phyloP scores from a whole-genome alignment of 2,113 vertebrate genomes.

The Toxostoma redivivum region DNA sequence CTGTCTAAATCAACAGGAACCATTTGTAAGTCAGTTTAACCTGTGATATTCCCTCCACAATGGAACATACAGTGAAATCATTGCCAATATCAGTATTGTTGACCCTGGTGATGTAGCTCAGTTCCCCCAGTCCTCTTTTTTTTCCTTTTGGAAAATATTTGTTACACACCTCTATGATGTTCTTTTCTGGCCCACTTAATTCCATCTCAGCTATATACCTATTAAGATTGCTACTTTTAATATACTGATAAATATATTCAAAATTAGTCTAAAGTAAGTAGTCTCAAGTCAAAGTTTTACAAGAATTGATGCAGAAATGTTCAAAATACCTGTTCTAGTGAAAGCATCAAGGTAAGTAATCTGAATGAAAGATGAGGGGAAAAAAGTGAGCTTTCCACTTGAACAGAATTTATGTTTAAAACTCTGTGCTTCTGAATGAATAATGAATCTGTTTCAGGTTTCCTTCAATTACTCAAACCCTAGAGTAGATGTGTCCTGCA shows the following conservation, averaged over 20 bases:
- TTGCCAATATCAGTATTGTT: not conserved
- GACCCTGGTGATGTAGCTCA: not conserved
- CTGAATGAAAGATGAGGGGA: not conserved
- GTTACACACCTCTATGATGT: rapidly evolving
- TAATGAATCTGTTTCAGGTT: not conserved
- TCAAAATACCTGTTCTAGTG: not conserved
- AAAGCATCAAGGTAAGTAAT: not conserved
- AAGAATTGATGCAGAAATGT: not conserved
- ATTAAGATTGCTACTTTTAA: not conserved
- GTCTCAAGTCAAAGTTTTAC: not conserved
- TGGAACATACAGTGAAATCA: not conserved
- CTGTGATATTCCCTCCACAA: not conserved
- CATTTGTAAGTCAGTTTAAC: not conserved
- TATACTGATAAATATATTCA: not conserved
- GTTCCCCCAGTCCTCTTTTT: rapidly evolving
- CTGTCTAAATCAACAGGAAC: not conserved
- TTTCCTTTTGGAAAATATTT: not conserved
- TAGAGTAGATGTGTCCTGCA: not conserved
- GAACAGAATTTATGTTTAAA: not conserved
- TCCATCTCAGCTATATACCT: not conserved
- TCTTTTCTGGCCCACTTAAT: not conserved
- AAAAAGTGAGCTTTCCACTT: not conserved
- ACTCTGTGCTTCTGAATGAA: not conserved
- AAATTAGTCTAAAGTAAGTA: not conserved
- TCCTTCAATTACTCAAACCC: not conserved